Conservation (phyloP, 92 coral and sea anemone species). For the Desmophyllum pertusum region DNA sequence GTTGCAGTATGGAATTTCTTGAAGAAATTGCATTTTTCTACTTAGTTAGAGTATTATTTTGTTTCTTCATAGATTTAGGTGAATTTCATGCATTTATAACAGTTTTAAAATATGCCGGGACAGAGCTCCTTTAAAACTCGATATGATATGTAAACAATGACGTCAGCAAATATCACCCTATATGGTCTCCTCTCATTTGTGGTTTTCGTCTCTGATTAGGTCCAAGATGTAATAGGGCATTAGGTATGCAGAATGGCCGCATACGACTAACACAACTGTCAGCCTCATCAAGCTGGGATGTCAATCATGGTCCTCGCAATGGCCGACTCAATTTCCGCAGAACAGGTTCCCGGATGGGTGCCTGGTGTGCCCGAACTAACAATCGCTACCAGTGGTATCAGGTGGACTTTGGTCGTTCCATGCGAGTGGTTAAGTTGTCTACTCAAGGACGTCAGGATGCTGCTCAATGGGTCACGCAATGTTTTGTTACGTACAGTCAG, state of each 20-base stretch:
- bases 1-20: too few species aligned
- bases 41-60: too few species aligned
- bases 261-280: slow-evolving; percentile 56
- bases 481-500: slow-evolving; percentile 53
- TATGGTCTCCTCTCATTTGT: neutral
- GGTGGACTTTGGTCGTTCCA: slow-evolving; percentile 61
- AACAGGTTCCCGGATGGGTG: slow-evolving; percentile 60
- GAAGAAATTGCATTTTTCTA: too few species aligned
- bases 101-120: too few species aligned
- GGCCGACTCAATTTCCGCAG: slow-evolving; percentile 61
- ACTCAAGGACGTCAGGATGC: slow-evolving; percentile 67
- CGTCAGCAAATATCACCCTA: neutral
- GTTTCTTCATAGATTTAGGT: too few species aligned
- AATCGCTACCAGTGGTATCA: slow-evolving; percentile 69
- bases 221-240: slow-evolving; percentile 63
- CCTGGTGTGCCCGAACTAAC: slow-evolving; percentile 67
- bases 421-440: slow-evolving; percentile 55
- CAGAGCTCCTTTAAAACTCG: too few species aligned
- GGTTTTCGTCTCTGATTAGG: slow-evolving; percentile 31
- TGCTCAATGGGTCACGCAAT: slow-evolving; percentile 71
- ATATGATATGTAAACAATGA: neutral
- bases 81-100: too few species aligned
- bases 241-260: slow-evolving; percentile 67
- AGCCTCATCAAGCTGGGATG: slow-evolving; percentile 68
- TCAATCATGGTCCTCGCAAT: slow-evolving; percentile 59